Base-by-base conservation (phyloP, 2,797 vertebrate species). In the Petrocephalus sullivani region DNA sequence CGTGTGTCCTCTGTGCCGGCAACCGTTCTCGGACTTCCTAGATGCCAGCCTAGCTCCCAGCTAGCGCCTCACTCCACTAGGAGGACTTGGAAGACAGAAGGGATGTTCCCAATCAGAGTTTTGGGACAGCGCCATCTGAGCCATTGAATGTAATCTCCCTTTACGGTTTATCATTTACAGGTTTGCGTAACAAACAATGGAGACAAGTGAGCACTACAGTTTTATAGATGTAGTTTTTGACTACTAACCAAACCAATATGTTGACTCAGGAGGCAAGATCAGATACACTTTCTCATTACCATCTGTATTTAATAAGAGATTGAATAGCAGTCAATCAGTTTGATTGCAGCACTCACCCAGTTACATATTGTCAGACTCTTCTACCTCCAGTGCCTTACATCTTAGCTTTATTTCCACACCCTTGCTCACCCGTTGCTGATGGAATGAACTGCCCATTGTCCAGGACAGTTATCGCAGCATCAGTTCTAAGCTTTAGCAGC, bases 1-100 rank as follows among this genome's bases (percentile, higher is more conserved):
- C n/a, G 92, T 1, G 1, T 97, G 97, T 41, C 96, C 96, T 0
- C n/a, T 98, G 78, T 97, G 97, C 90, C 94, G 95, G 16, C 33
- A 78, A 0, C 0, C 0, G 0, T 91, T 95, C 1, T 8, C 3
- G n/a, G 88, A 82, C 0, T 4, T 12, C 5, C 19, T 37, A 2
- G 49, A 14, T 37, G 28, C 14, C 53, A 85, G 54, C 81, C 21
- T 16, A 28, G 23, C 23, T 14, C 23, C 83, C 54, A 85, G 12
- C 49, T 56, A 14, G 37, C 21, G 37, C 83, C 21, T 85, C 12
- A 14, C 58, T n/a, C 9, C 28, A 41, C 16, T 5, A 54, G 51
- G 49, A 84, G 53, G 54, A 58, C 23, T 58, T 56, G 21, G n/a
- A 28, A 83, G 10, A 54, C 10, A 33, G 81, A 54, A n/a, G 81